Base-by-base conservation (phyloP, 1,140 invertebrate genomes). In the Drosophila parabipectinata region DNA sequence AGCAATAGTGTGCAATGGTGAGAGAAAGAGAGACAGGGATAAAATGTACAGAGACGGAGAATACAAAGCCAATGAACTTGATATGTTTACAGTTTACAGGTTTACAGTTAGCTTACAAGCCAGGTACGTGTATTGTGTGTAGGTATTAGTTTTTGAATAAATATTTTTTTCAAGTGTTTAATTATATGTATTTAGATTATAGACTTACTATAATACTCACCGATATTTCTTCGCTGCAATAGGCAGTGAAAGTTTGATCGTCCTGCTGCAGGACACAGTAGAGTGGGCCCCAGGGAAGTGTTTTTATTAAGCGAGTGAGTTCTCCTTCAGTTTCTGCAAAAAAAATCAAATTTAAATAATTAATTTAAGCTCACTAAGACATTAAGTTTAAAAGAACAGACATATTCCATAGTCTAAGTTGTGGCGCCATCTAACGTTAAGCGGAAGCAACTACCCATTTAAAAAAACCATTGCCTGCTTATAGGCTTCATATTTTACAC, bases 231-330 rank as follows among this genome's bases (percentile, higher is more conserved):
- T 98, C 97, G 91, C 95, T 97, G 71, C 96, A 95, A 91, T 97
- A 97, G 39, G 96, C 95, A 7, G 96, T 97, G 87, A 97, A 95
- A 28, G 95, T 96, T 84, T 96, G 95, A 69, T 97, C 95, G 90
- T 97, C 96, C 92, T 97, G 96, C 41, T 97, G 94, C 57, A 98
- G 94, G 26, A 98, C 96, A 92, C 96, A 97, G 93, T 97, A 98
- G 84, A 96, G 95, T 5, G 97, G 96, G 91, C 97, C 95, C 96
- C 96, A 98, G 32, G 94, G 94, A 59, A 94, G 92, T 5, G 90
- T 60, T 52, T 90, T 91, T 10, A 72, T 77, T 2, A 77, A 61
- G 15, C 80, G 82, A 51, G 88, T 83, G 14, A 90, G 58, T 63
- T 92, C 91, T 1, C 89, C 91, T 44, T 92, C 91, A 9, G 83